Evolutionary conservation across 2,797 vertebrate species (phyloP).

Genomic region (Chaetophractus vellerosus): DNA sequence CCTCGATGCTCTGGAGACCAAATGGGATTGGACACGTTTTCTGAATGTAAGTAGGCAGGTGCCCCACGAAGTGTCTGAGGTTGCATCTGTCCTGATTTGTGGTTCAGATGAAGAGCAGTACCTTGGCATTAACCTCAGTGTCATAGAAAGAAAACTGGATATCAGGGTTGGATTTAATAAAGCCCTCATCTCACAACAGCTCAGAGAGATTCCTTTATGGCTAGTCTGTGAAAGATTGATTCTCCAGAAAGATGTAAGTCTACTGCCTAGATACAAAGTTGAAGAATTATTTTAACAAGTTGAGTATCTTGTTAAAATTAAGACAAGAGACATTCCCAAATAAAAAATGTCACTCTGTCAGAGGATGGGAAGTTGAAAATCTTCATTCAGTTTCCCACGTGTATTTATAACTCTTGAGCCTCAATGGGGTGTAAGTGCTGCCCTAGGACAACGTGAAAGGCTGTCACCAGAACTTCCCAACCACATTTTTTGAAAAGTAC

Average conservation of each 20-base stretch:
- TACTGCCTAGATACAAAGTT: conserved; percentile 19
- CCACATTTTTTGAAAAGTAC: background rate
- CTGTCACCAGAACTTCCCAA: conserved; percentile 6
- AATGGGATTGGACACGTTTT: background rate
- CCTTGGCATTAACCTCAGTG: background rate
- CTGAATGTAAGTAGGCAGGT: background rate
- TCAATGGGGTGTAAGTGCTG: background rate
- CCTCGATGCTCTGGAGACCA: background rate
- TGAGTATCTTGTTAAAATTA: conserved; percentile 76
- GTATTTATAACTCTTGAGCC: conserved; percentile 64
- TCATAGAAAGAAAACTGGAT: background rate
- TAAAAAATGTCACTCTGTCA: conserved; percentile 67
- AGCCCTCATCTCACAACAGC: background rate
- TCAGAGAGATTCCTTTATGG: background rate
- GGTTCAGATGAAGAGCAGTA: background rate
- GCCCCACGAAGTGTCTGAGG: background rate
- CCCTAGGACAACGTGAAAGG: background rate
- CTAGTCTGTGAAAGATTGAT: conserved; percentile 34
- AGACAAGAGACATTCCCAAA: conserved; percentile 71
- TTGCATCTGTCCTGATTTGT: background rate
- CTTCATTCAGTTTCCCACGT: conserved; percentile 53
- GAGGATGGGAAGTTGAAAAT: conserved; percentile 63
- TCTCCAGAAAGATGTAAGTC: conserved; percentile 34
- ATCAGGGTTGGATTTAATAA: background rate
- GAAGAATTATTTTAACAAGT: conserved; percentile 71